phyloP scores from a whole-genome alignment of 2,888 invertebrate species.

The Bombyx huttoni region DNA sequence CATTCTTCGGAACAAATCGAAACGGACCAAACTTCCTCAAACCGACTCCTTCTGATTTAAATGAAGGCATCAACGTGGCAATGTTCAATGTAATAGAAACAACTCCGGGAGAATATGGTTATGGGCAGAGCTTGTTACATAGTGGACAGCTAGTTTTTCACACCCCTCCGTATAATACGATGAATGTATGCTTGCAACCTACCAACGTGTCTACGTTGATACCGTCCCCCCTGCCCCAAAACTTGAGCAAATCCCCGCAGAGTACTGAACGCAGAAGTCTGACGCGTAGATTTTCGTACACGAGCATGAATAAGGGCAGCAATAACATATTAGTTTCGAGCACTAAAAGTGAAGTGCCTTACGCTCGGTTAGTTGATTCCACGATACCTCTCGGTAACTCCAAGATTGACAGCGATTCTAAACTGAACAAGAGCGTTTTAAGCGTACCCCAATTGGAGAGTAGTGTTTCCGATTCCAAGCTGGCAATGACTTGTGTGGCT shows the following conservation, averaged over 20 bases:
- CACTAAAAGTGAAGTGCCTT: slow-evolving; percentile 80
- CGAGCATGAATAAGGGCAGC: slow-evolving; percentile 59
- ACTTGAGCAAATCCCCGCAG: slow-evolving; percentile 50
- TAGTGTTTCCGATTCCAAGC: slow-evolving; percentile 87
- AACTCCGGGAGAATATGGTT: slow-evolving; percentile 87
- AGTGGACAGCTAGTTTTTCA: slow-evolving; percentile 90
- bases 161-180: slow-evolving; percentile 87
- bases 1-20: slow-evolving; percentile 93
- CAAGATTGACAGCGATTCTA: slow-evolving; percentile 81
- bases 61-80: slow-evolving; percentile 87
- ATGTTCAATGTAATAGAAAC: slow-evolving; percentile 81
- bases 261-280: slow-evolving; percentile 50
- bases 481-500: slow-evolving; percentile 83
- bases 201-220: slow-evolving; percentile 55
- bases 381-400: slow-evolving; percentile 68
- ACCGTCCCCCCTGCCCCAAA: slow-evolving; percentile 57
- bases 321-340: slow-evolving; percentile 53
- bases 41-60: slow-evolving; percentile 83
- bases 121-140: slow-evolving; percentile 94
- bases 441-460: slow-evolving; percentile 79
- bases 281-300: slow-evolving; percentile 63
- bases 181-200: slow-evolving; percentile 83
- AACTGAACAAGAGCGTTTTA: slow-evolving; percentile 71
- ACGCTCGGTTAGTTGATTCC: slow-evolving; percentile 82
- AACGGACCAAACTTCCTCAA: slow-evolving; percentile 92